Evolutionary conservation across 2,113 vertebrate genomes (phyloP), one percentile per base, ranked within the genome.

Genomic region (Onychorhynchus coronatus): DNA sequence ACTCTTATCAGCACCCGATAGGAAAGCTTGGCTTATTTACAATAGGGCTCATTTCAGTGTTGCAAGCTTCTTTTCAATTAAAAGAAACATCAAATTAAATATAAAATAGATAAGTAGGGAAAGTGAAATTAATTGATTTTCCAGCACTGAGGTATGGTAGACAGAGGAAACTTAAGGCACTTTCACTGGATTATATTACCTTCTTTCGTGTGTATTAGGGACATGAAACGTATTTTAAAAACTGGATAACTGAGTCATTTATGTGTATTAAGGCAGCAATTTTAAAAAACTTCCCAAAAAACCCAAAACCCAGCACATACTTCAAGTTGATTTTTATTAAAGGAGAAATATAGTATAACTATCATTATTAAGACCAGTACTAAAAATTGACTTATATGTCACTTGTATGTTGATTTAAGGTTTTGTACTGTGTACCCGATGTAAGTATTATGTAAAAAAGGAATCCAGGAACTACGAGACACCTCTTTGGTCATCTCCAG

Each of bases 51-150:
- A 25, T 90, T 79, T 79, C 85, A 66, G 47, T 49, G 35, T 53
- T 55, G 31, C 61, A 55, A 47, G 77, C 79, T 93, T 81, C 49
- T 90, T 93, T 90, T 91, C 65, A 86, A 68, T 89, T 96, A 92
- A 93, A 96, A 94, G 81, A 94, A 95, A 93, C 55, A 91, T 65
- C 37, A 88, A 91, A 93, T 93, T 88, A 94, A 96, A 94, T 87
- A 92, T 62, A 93, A 88, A 97, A 84, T 15, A 88, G 80, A 39
- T 82, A 88, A 91, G 88, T 76, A 41, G 46, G 61, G 58, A 66
- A 88, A 87, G 59, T 62, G 75, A 90, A 94, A 80, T 91, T 88
- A 94, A 80, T 91, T 83, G 68, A 68, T 85, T 83, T 85, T 95
- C 50, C 14, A 2, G 50, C 74, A 75, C 47, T 12, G 47, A 85